A percentile compares a stretch with the other conserved stretches of the same genome.
Conservation (phyloP, 2,113 vertebrate genomes). For the Picathartes gymnocephalus region DNA sequence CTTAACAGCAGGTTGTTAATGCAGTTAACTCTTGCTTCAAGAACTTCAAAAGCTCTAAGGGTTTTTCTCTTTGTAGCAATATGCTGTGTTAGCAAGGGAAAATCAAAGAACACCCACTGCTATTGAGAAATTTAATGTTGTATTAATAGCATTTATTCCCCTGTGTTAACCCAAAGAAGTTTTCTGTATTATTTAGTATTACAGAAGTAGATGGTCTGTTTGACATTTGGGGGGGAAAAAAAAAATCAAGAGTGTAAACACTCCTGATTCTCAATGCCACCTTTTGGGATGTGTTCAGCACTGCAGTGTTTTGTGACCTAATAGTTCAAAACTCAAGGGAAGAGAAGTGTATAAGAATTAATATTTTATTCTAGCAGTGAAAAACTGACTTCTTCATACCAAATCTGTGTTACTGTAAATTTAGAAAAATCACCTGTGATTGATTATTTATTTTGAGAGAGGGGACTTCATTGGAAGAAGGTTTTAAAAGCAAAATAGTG, state of each 20-base stretch:
- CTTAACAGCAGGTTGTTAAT: not conserved
- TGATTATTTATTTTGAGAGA: not conserved
- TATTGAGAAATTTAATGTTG: not conserved
- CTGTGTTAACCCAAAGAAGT: not conserved
- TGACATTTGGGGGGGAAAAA: not conserved
- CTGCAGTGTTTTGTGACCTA: not conserved
- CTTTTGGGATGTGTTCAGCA: not conserved
- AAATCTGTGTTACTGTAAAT: not conserved
- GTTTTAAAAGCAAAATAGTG: not conserved
- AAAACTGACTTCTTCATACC: not conserved
- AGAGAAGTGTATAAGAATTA: not conserved
- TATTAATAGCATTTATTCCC: not conserved
- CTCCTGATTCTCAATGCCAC: not conserved
- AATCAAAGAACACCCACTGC: not conserved
- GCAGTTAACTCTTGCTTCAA: not conserved
- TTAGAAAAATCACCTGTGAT: not conserved
- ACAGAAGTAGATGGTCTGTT: not conserved
- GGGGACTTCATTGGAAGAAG: not conserved
- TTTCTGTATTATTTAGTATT: not conserved
- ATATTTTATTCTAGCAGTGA: not conserved
- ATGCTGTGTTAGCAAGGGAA: not conserved
- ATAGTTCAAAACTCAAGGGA: not conserved
- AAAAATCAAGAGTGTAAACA: not conserved
- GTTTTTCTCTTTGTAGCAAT: not conserved
- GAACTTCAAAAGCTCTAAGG: not conserved